Base-by-base conservation (phyloP, 2,888 invertebrate genomes). In the Argyresthia goedartella region DNA sequence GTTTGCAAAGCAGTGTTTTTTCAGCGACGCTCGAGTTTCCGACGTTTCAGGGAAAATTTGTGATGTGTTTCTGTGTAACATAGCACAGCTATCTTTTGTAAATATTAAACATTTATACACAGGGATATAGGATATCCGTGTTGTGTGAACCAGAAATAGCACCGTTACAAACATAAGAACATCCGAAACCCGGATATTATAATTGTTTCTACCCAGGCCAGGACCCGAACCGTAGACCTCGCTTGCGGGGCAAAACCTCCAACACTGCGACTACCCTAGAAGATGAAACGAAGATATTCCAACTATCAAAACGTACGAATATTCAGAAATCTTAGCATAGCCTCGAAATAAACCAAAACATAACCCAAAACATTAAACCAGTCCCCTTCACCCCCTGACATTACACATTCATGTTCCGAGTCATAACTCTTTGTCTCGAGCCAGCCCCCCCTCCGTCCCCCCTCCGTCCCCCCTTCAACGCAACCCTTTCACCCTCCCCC, bases 401-500 rank as follows among this genome's bases (percentile, higher is more conserved):
- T 49, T 49, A 49, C 41, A 41, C 49, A 49, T 49, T 49, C 49
- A 49, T 49, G 16, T 25, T 25, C 25, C 2, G 6, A 25, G 35
- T 15, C 34, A 48, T 14, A 48, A 4, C 8, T 36, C 15, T 48
- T 36, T 48, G 49, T 49, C 48, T 42, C 25, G 1, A 11, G 11
- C 41, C 41, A 36, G 16, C 42, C 16, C 25, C 49, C 49, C 25
- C 41, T 13, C 13, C 33, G 4, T 15, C 49, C 34, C 45, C 15
- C 35, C 43, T 52, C 50, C 47, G 49, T 53, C 49, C 53, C 53
- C 9, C 48, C 55, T 56, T 56, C 66, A 66, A 54, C 58, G 69
- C 69, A 77, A 80, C 81, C 84, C 81, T 80, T 82, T 79, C 72
- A 70, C 42, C 39, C 42, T 42, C n/a, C 50, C 4, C 9, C 41